Base-by-base conservation (phyloP, 2,888 invertebrate genomes). In the Azorinus chamasolen region DNA sequence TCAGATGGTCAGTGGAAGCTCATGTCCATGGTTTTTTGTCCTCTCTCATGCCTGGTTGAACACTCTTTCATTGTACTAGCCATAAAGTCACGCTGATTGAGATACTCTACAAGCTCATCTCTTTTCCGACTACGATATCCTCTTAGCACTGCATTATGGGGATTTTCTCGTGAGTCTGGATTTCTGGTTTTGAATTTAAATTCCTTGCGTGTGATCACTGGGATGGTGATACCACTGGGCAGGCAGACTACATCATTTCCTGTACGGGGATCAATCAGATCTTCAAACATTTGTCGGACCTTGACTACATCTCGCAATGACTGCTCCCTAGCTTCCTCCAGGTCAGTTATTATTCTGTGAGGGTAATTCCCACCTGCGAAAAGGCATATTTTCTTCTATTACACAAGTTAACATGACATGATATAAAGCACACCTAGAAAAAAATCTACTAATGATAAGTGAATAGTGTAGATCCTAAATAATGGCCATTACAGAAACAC, bases 41-140 rank as follows among this genome's bases (percentile, higher is more conserved):
- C 57, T 46, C 83, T 63, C 45, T 86, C 83, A 43, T 78, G 65
- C 55, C 85, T 78, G 32, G 54, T 39, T 2, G 83, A 70, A 72
- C 83, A 83, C 55, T 86, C 86, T 45, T 83, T 84, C 86, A 86
- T 82, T n/a, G 86, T 85, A 55, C 86, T 86, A 12, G 85, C 83
- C 20, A 83, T 58, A 62, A 86, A 86, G 64, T 86, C 86, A 25
- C 83, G 74, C 59, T 85, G 71, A 64, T 85, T 86, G 20, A 79
- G 77, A 68, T 80, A 86, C 16, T 85, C 86, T 10, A 86, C 77
- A 0, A 78, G 70, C 53, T 86, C 86, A 41, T 86, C 86, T 16
- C 86, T 59, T 58, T 84, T 84, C 48, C 86, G 62, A 39, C 83
- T 77, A 14, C 86, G 63, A 39, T 86, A 86, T 0, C 86, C 86